Evolutionary conservation across 2,113 vertebrate species (phyloP), one percentile per base, ranked within the genome.

Genomic region (Pontoporia blainvillei): DNA sequence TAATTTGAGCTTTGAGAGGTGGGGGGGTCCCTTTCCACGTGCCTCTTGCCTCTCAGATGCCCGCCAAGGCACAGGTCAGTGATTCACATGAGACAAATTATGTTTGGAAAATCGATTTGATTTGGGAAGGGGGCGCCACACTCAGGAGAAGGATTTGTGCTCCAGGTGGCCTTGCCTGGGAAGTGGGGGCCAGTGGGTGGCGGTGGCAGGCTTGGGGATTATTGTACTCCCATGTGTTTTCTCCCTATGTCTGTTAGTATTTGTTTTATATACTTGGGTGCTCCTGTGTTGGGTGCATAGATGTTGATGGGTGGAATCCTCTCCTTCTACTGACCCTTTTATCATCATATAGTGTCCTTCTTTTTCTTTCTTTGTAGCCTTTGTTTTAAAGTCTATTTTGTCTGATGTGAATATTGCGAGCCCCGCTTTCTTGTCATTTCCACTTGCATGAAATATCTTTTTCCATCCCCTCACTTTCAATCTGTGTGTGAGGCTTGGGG

Each of bases 41-140:
- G 73, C 73, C 34, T 34, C 73, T 46, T 52, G 44, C 17, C 46
- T 21, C 73, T 52, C 25, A 0, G 73, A 34, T 52, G 73, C 73
- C 73, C 17, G 34, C 29, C 5, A 1, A n/a, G 62, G 92, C 41
- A 64, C 27, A 92, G 92, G 96, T 97, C 97, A 98, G 93, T 97
- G 95, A 93, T 97, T 96, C 94, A 96, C 94, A 92, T 75, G 90
- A 97, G 88, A 97, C 87, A 95, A 97, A 96, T 98, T 97, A 91
- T 14, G 36, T 97, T 98, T 97, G 97, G 97, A 96, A 97, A 97
- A 95, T 97, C 72, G 92, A 98, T 97, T 97, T 97, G 97, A 97
- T 96, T 97, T 95, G 95, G 97, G 94, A 96, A 97, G 93, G 86
- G 97, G 96, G 95, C 92, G 93, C 95, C 59, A 49, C 6, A 89